Percentiles rank a stretch among this genome's conserved stretches.
phyloP scores from a whole-genome alignment of 2,888 invertebrate species.

The Heliconius charithonia region DNA sequence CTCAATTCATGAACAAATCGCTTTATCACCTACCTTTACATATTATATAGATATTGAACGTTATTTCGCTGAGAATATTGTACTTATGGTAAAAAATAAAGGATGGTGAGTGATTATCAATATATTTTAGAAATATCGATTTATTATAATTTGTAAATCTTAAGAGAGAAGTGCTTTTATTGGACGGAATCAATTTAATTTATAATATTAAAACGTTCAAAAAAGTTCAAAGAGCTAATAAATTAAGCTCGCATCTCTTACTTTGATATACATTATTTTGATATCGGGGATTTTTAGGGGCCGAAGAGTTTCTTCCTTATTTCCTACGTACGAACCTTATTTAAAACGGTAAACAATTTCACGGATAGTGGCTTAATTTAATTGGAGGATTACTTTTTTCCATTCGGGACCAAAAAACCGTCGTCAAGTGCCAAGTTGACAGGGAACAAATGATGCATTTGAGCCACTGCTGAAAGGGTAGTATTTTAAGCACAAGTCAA shows the following conservation, averaged over 20 bases:
- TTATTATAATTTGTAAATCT: slow-evolving; percentile 2
- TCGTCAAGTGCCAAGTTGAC: slow-evolving; percentile 73
- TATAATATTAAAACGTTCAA: slow-evolving; percentile 14
- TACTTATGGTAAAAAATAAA: neutral
- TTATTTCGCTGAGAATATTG: slow-evolving; percentile 5
- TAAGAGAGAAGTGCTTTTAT: neutral
- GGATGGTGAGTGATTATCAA: neutral
- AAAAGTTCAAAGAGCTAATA: slow-evolving; percentile 24
- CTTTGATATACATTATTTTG: slow-evolving; percentile 27
- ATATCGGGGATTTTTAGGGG: slow-evolving; percentile 35
- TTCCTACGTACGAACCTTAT: slow-evolving; percentile 56
- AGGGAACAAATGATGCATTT: slow-evolving; percentile 76
- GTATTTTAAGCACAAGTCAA: slow-evolving; percentile 42
- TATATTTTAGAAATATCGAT: neutral
- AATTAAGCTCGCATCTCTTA: slow-evolving; percentile 11
- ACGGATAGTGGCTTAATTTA: slow-evolving; percentile 78
- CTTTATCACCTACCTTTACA: slow-evolving; percentile 39
- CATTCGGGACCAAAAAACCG: slow-evolving; percentile 66
- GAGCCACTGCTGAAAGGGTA: slow-evolving; percentile 53
- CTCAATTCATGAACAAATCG: slow-evolving; percentile 43
- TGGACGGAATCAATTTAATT: slow-evolving; percentile 20
- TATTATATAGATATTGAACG: neutral
- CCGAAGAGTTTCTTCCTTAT: slow-evolving; percentile 40
- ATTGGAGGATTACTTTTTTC: slow-evolving; percentile 78
- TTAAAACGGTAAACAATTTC: slow-evolving; percentile 80